These are phyloP conservation scores for Centropyge bicolor DNA, from an alignment of 2,797 vertebrate genomes.

Conservation along the genomic window DNA sequence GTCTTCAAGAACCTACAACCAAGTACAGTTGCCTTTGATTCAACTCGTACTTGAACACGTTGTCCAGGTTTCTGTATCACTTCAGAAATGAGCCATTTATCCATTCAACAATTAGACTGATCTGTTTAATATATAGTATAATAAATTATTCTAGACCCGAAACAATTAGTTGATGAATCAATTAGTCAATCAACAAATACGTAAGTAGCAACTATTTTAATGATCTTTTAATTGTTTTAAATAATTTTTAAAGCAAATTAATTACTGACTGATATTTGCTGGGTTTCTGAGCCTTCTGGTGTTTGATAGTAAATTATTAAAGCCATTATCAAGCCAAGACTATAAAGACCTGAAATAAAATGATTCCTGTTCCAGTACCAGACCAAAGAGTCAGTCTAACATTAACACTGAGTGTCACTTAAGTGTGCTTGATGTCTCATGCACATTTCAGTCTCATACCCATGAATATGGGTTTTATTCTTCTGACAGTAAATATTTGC, in stretches of 20 bases:
- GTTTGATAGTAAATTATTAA: background rate
- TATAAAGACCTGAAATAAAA: background rate
- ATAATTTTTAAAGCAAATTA: background rate
- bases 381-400: too few species aligned
- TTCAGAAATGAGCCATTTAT: background rate
- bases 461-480: background rate
- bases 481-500: background rate
- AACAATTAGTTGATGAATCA: conserved; percentile 28
- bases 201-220: background rate
- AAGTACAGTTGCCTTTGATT: too few species aligned
- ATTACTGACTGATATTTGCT: background rate
- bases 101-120: background rate
- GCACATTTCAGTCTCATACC: too few species aligned
- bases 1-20: too few species aligned
- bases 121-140: background rate
- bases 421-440: background rate
- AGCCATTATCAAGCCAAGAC: background rate
- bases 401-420: background rate
- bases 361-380: too few species aligned
- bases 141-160: conserved; percentile 1
- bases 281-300: background rate
- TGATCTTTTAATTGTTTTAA: background rate
- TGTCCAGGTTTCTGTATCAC: background rate
- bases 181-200: too few species aligned
- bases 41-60: too few species aligned